phyloP scores from a whole-genome alignment of 2,797 vertebrate genomes.

The Sebastolobus altivelis region DNA sequence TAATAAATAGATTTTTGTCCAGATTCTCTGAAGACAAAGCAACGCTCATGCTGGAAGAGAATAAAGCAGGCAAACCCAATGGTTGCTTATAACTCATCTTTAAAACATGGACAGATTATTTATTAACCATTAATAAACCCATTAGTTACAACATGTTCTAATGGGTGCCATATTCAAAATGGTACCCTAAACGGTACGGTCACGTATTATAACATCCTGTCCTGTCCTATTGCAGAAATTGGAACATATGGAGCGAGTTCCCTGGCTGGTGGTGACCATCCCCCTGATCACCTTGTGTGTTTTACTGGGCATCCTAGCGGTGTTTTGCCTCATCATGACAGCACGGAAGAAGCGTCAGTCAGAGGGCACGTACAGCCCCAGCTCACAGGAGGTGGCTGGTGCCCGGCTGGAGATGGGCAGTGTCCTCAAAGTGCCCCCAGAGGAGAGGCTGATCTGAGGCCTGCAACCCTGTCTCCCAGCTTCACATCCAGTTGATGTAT shows the following conservation, averaged over 20 bases:
- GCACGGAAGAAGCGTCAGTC: conserved; percentile 96
- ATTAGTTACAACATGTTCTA: neutral
- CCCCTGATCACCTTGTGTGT: conserved; percentile 91
- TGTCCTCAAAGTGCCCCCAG: conserved; percentile 96
- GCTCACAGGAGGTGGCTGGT: conserved; percentile 96
- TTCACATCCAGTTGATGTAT: conserved; percentile 43
- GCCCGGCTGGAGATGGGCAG: conserved; percentile 98
- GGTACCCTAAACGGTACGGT: neutral
- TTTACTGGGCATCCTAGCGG: conserved; percentile 89
- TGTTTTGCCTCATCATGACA: conserved; percentile 92
- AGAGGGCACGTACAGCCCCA: conserved; percentile 98
- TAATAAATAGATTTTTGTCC: neutral
- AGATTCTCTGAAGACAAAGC: neutral
- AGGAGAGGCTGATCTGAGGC: conserved; percentile 94
- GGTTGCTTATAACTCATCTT: neutral
- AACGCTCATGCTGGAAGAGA: neutral
- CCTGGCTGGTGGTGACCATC: conserved; percentile 92
- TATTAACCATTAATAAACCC: neutral
- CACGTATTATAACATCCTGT: neutral
- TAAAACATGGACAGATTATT: neutral
- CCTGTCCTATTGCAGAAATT: conserved; percentile 86
- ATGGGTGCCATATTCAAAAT: neutral
- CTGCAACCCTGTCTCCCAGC: neutral
- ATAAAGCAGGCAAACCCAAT: neutral
- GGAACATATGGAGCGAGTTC: conserved; percentile 84